A percentile compares a stretch with the other conserved stretches of the same genome.
Conservation (phyloP, 2,113 vertebrate species). For the Rhinoptilus africanus region DNA sequence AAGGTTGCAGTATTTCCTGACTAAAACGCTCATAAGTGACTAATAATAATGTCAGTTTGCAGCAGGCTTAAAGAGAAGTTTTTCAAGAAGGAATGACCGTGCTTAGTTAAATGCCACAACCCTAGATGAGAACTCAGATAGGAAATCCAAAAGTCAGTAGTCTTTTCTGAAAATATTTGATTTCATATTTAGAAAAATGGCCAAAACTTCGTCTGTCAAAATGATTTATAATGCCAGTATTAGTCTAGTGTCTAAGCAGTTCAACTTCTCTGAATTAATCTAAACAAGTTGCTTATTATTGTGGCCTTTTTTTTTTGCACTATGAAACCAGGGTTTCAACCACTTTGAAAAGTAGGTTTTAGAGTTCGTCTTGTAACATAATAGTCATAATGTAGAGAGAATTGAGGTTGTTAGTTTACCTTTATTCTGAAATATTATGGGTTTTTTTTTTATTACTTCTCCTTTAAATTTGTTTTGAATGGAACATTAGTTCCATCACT, state of each 20-base stretch:
- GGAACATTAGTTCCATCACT: background rate
- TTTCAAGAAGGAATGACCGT: background rate
- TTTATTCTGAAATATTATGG: background rate
- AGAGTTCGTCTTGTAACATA: background rate
- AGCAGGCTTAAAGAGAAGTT: background rate
- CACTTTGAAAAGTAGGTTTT: background rate
- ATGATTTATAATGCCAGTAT: background rate
- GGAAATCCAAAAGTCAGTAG: background rate
- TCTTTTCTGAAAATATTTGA: background rate
- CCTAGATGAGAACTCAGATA: background rate
- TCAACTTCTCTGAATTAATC: background rate
- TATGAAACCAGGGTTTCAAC: background rate
- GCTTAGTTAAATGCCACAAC: accelerated
- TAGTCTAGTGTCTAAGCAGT: background rate
- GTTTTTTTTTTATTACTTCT: background rate
- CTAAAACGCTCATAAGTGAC: background rate
- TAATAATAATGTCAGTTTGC: background rate
- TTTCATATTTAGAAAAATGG: background rate
- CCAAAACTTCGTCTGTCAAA: background rate
- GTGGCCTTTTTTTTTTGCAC: background rate
- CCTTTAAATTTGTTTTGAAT: background rate
- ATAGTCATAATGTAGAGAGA: background rate
- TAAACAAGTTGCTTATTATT: background rate
- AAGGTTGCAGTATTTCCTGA: background rate
- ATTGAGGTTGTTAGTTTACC: background rate